phyloP scores from a whole-genome alignment of 2,113 vertebrate genomes.

The Chlorodrepanis virens region DNA sequence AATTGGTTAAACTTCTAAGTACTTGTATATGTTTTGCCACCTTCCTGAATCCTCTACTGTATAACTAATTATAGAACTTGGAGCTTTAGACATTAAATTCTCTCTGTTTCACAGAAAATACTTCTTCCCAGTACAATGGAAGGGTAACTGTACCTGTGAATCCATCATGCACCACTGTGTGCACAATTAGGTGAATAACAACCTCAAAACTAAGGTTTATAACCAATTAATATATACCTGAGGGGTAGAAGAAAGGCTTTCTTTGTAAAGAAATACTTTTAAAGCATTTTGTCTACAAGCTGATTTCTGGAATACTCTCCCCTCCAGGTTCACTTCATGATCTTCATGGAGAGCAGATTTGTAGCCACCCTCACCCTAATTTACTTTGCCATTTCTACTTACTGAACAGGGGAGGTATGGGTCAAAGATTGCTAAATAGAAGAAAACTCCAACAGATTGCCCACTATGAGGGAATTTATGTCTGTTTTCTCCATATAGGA shows the following conservation, averaged over 20 bases:
- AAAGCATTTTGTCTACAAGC: constrained; percentile 1
- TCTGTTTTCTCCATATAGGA: neutral
- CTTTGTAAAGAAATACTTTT: neutral
- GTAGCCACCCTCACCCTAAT: neutral
- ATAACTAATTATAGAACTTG: neutral
- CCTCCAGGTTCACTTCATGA: neutral
- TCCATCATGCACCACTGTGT: neutral
- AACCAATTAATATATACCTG: constrained; percentile 23
- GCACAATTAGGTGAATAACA: neutral
- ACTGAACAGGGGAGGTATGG: neutral
- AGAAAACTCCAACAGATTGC: neutral
- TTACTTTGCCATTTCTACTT: neutral
- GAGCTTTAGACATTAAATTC: neutral
- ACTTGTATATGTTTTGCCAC: neutral
- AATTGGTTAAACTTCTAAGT: neutral
- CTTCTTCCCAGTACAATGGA: neutral
- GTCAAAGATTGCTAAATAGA: neutral
- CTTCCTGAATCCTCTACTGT: neutral
- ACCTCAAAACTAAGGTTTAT: constrained; percentile 15
- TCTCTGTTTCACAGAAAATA: neutral
- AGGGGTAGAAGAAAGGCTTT: neutral
- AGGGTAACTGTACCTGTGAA: neutral
- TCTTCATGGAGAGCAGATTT: neutral
- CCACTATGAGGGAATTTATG: neutral
- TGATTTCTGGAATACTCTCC: neutral